These are phyloP conservation scores for Gryllus bimaculatus DNA, from an alignment of 1,140 invertebrate genomes.

Conservation along the genomic window DNA sequence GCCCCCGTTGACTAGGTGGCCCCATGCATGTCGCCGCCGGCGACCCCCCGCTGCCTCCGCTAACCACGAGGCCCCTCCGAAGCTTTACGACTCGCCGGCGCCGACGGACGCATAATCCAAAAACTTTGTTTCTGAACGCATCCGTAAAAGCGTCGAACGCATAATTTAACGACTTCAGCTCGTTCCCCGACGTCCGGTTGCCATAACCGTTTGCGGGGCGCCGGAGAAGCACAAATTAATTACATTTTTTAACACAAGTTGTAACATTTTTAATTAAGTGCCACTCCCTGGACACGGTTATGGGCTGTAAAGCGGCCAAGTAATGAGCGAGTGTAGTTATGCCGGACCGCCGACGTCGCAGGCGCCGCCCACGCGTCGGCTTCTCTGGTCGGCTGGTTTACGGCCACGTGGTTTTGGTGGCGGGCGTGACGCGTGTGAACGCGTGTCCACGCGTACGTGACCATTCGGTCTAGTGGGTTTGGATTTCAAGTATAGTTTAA, in stretches of 20 bases:
- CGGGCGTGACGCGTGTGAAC: too few relatives aligned
- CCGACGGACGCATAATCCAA: neutral
- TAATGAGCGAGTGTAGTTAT: neutral
- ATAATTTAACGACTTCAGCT: neutral
- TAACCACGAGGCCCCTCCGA: too few relatives aligned
- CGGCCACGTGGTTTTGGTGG: too few relatives aligned
- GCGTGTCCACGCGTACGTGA: too few relatives aligned
- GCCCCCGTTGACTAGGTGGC: too few relatives aligned
- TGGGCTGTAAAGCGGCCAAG: neutral
- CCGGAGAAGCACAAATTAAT: neutral
- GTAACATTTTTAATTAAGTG: slow-evolving; percentile 6
- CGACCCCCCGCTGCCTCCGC: too few relatives aligned
- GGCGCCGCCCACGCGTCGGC: too few relatives aligned
- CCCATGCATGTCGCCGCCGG: too few relatives aligned
- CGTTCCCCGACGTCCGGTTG: neutral
- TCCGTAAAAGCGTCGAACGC: neutral
- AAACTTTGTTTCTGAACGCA: neutral
- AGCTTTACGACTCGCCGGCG: neutral
- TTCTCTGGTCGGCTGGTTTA: too few relatives aligned
- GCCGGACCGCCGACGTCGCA: too few relatives aligned
- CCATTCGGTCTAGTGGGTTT: too few relatives aligned
- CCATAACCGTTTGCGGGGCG: neutral
- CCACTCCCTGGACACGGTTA: neutral
- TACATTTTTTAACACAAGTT: neutral
- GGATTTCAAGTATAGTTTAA: too few relatives aligned